Base-by-base conservation (phyloP, 2,797 vertebrate species). In the Trichosurus vulpecula region DNA sequence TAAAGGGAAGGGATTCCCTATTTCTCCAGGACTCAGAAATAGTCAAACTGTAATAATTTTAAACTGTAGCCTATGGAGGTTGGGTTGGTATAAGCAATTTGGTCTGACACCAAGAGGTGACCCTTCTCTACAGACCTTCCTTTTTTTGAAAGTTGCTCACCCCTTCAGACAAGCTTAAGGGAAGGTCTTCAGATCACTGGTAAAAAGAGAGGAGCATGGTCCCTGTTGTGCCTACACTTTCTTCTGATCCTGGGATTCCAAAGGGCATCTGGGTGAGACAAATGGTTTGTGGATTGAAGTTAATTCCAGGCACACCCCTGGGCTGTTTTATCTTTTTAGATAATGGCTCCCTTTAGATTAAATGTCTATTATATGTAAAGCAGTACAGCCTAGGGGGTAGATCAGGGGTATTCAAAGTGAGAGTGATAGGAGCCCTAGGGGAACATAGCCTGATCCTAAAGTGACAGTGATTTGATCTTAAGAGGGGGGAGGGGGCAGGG, bases 21-120 rank as follows among this genome's bases (percentile, higher is more conserved):
- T 90, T 4, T 54, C 58, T n/a, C 94, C 81, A n/a, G 52, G 58
- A 87, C 74, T 51, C 74, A 87, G 41, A 8, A 87, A 47, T 47
- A n/a, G 8, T 41, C 13, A 22, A 54, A 56, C 47, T 52, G 51
- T 6, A 56, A 54, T 27, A 27, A 90, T 52, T 56, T 96, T 47
- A 56, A 96, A 55, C 53, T n/a, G n/a, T 74, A 51, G n/a, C 54
- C 10, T 10, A 54, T 92, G 94, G 91, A 66, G 47, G 35, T 47
- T 92, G 31, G 13, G 52, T 16, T 56, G 94, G 29, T 14, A 3
- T n/a, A 27, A 54, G 52, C 74, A 53, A 41, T 54, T 92, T 22
- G 31, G 19, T 95, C 56, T 95, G 41, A 95, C 89, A n/a, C 16
- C 35, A 54, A 52, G 54, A 91, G 56, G 91, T 94, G 41, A 92